Percentiles rank a stretch among this genome's conserved stretches.
These are phyloP conservation scores for Diabrotica balteata DNA, from an alignment of 2,888 invertebrate species.

Conservation along the genomic window DNA sequence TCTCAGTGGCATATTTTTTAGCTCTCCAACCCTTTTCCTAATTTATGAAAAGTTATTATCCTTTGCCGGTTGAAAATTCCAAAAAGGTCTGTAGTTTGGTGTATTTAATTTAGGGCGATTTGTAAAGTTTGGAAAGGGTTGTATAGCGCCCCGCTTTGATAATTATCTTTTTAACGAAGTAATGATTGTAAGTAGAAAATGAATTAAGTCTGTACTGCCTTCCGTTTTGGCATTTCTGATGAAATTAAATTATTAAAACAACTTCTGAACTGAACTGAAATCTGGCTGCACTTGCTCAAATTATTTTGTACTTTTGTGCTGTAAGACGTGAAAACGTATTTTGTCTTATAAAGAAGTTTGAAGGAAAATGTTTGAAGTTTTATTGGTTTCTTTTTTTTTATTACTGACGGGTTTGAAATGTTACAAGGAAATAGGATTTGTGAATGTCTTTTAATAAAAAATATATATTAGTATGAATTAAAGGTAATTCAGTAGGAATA, in stretches of 20 bases:
- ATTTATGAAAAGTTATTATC: conserved; percentile 21
- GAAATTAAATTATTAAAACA: conserved; percentile 1
- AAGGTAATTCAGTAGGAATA: too few relatives aligned
- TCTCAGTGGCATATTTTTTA: neutral
- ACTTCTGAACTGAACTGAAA: neutral
- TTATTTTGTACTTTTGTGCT: neutral
- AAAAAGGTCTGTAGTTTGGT: conserved; percentile 18
- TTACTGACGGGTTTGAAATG: too few relatives aligned
- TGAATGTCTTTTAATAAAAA: too few relatives aligned
- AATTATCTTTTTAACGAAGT: conserved; percentile 35
- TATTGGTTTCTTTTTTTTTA: too few relatives aligned
- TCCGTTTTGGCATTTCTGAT: neutral
- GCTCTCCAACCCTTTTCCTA: conserved; percentile 17
- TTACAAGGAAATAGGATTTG: too few relatives aligned
- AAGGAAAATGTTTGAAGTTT: too few relatives aligned
- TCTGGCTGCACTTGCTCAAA: neutral
- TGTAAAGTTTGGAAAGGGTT: conserved; percentile 30
- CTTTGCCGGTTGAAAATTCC: conserved; percentile 9
- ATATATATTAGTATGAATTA: too few relatives aligned
- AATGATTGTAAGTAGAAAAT: conserved; percentile 20
- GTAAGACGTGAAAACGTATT: neutral
- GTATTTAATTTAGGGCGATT: conserved; percentile 36
- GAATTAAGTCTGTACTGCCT: conserved; percentile 10
- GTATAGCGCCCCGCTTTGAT: conserved; percentile 27
- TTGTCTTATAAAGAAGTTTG: too few relatives aligned